Evolutionary conservation across 2,113 vertebrate genomes (phyloP), one percentile per base, ranked within the genome.

Genomic region (Stigmatopora argus): DNA sequence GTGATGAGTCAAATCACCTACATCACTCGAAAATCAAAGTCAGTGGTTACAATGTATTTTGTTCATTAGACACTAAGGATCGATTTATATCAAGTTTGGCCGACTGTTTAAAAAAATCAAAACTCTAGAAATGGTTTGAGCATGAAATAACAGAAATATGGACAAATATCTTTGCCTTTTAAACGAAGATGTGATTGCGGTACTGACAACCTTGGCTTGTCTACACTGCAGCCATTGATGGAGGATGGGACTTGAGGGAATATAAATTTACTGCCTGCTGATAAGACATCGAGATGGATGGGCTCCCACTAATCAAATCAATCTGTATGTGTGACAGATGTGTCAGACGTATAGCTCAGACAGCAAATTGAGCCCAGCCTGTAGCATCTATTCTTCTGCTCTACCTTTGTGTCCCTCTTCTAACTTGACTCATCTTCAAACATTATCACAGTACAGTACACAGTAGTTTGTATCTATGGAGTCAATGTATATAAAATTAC

Each of bases 281-380:
- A 87, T 87, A 85, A 80, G 74, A 67, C 75, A 71, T 75, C 73
- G 23, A 80, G 87, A 90, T 85, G 78, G 79, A 91, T 87, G 75
- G 75, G 71, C 75, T 74, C 70, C 64, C 75, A 87, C 84, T 84
- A 88, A 87, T 90, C 88, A 88, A 80, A 87, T 72, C 68, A 63
- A 81, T 83, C 83, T 59, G 72, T 82, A 83, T 78, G 82, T 87
- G 78, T 86, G 90, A 90, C 88, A 90, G 84, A 89, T 89, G 86
- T 86, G 80, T 80, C 70, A 65, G 74, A 82, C 80, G 72, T 78
- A 80, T 72, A 78, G 80, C 75, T 79, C 80, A 78, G 82, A 84
- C 74, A 77, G 79, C 57, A 83, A 83, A 84, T 64, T 75, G 65
- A 78, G 72, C 73, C 63, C 72, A 72, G 47, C 66, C 58, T 65